Evolutionary conservation across 1,140 invertebrate genomes (phyloP), one percentile per base, ranked within the genome.

Genomic region (Zaprionus kolodkinae): DNA sequence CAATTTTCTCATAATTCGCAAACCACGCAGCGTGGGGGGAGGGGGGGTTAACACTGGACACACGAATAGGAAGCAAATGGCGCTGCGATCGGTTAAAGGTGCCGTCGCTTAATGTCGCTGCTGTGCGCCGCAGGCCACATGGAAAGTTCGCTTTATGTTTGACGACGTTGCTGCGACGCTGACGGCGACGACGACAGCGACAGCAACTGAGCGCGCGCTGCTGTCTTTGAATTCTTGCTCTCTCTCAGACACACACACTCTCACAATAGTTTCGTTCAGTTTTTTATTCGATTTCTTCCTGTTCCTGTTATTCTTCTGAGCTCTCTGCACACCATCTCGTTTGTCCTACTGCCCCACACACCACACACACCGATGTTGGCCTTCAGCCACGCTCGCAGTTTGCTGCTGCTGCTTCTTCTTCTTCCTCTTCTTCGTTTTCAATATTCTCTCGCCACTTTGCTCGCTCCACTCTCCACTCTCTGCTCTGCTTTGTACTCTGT

Each of bases 281-380:
- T 89, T 89, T 76, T 84, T 89, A 84, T 71, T 65, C 66, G 69
- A 45, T 77, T 82, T 88, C 78, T 88, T 88, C 85, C 84, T 88
- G 85, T 84, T 88, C 84, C 84, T 88, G 84, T 76, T 88, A 48
- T 76, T 75, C 57, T 67, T 59, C 55, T 50, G 17, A 50, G 45
- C 45, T 50, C 57, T 30, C 40, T 27, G 60, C 60, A 67, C 50
- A 73, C 57, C 55, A 62, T 38, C 61, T 45, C 45, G 56, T 60
- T 83, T 87, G 84, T 78, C 84, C 84, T 87, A 87, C 84, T 87
- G 84, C 84, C 84, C 84, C 83, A 87, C 84, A 87, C 83, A 87
- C 83, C 82, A 48, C 83, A 82, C 60, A 62, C 56, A 35, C 76
- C 56, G 17, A 54, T 15, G 50, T 36, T 54, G 80, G 80, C 85